These are phyloP conservation scores for Triops longicaudatus DNA, from an alignment of 1,140 invertebrate species.

Conservation along the genomic window DNA sequence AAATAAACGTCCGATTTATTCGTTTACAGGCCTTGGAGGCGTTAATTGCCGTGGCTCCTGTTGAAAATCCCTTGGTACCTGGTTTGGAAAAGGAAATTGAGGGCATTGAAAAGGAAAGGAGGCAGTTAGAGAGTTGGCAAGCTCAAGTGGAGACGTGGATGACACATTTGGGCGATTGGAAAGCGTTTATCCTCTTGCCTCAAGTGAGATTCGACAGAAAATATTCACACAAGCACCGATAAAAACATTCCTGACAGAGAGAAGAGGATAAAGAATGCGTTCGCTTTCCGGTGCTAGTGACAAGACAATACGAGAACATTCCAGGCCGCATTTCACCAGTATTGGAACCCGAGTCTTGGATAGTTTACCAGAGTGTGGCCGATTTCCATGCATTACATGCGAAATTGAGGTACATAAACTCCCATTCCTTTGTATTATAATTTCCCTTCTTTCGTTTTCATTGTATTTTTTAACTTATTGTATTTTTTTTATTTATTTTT, in stretches of 20 bases:
- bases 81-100: slow-evolving; percentile 74
- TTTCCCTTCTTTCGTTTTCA: slow-evolving; percentile 20
- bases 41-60: slow-evolving; percentile 60
- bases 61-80: slow-evolving; percentile 62
- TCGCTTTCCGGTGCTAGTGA: slow-evolving; percentile 69
- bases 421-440: not conserved
- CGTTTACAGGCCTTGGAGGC: slow-evolving; percentile 59
- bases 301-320: not conserved
- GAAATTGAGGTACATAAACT: slow-evolving; percentile 54
- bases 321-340: not conserved
- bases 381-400: slow-evolving; percentile 77
- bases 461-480: slow-evolving; percentile 8
- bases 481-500: slow-evolving; percentile 1
- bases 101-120: slow-evolving; percentile 63
- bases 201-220: slow-evolving; percentile 48
- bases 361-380: slow-evolving; percentile 65
- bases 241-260: slow-evolving; percentile 42
- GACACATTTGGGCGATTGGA: slow-evolving; percentile 76
- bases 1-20: not conserved
- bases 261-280: slow-evolving; percentile 67
- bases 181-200: slow-evolving; percentile 67
- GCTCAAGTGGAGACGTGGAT: slow-evolving; percentile 80
- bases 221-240: not conserved
- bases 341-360: slow-evolving; percentile 48
- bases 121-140: slow-evolving; percentile 69